Evolutionary conservation across 1,140 invertebrate species (phyloP).

Genomic region (Drosophila azteca): DNA sequence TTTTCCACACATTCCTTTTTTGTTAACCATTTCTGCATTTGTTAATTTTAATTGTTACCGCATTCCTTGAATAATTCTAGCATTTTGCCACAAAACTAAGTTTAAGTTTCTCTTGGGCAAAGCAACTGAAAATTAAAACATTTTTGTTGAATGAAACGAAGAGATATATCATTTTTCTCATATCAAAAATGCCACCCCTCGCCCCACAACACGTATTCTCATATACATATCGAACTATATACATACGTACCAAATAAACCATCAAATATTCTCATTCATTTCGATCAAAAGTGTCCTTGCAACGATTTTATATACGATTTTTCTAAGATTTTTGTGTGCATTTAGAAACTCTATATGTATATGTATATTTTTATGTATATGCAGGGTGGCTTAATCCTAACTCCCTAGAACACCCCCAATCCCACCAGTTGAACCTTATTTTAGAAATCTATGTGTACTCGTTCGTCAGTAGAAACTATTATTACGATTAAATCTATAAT

Average conservation of each 20-base stretch:
- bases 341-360: background rate
- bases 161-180: too few relatives aligned
- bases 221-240: background rate
- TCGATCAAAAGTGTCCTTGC: constrained; percentile 25
- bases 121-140: too few relatives aligned
- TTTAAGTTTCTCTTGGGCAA: too few relatives aligned
- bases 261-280: constrained; percentile 1
- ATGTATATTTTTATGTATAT: constrained; percentile 3
- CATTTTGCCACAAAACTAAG: too few relatives aligned
- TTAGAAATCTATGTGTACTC: too few relatives aligned
- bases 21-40: constrained; percentile 8
- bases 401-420: too few relatives aligned
- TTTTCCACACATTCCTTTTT: background rate
- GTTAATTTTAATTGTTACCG: background rate
- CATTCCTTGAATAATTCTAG: background rate
- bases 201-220: constrained; percentile 3
- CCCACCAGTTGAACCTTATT: too few relatives aligned
- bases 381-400: too few relatives aligned
- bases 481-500: too few relatives aligned
- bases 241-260: background rate
- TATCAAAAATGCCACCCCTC: background rate
- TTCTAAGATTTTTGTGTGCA: constrained; percentile 8
- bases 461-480: too few relatives aligned
- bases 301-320: constrained; percentile 14
- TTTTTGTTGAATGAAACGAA: too few relatives aligned